A percentile compares a stretch with the other conserved stretches of the same genome.
phyloP scores from a whole-genome alignment of 1,140 invertebrate genomes.

The Papilio dardanus region DNA sequence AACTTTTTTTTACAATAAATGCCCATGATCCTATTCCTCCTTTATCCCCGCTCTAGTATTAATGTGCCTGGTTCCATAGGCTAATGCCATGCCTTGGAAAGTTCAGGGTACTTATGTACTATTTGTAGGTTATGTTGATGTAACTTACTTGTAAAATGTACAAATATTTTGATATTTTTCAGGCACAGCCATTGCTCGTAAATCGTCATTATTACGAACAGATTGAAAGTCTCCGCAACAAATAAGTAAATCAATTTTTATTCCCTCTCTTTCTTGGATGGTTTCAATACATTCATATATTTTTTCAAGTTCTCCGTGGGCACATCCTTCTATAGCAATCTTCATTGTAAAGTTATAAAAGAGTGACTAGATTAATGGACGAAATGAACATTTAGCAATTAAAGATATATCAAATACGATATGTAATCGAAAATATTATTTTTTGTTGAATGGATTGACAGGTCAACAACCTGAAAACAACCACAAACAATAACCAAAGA shows the following conservation, averaged over 20 bases:
- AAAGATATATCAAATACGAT: neutral
- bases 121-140: slow-evolving; percentile 19
- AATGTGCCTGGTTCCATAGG: neutral
- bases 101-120: neutral
- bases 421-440: neutral
- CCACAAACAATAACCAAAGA: neutral
- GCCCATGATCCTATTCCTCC: no score
- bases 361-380: slow-evolving; percentile 15
- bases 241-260: slow-evolving; percentile 94
- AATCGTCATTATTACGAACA: slow-evolving; percentile 89
- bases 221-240: slow-evolving; percentile 99
- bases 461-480: slow-evolving; percentile 10
- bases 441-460: slow-evolving; percentile 7
- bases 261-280: slow-evolving; percentile 86
- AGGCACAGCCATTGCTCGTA: slow-evolving; percentile 97
- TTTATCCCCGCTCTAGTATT: no score
- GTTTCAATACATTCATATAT: slow-evolving; percentile 94
- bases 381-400: neutral
- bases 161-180: slow-evolving; percentile 95
- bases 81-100: neutral
- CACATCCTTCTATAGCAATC: slow-evolving; percentile 98
- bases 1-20: neutral
- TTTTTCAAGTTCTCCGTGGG: slow-evolving; percentile 97
- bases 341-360: slow-evolving; percentile 86
- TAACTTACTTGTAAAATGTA: slow-evolving; percentile 96